phyloP scores from a whole-genome alignment of 1,140 invertebrate genomes.

The Subanguina moxae region DNA sequence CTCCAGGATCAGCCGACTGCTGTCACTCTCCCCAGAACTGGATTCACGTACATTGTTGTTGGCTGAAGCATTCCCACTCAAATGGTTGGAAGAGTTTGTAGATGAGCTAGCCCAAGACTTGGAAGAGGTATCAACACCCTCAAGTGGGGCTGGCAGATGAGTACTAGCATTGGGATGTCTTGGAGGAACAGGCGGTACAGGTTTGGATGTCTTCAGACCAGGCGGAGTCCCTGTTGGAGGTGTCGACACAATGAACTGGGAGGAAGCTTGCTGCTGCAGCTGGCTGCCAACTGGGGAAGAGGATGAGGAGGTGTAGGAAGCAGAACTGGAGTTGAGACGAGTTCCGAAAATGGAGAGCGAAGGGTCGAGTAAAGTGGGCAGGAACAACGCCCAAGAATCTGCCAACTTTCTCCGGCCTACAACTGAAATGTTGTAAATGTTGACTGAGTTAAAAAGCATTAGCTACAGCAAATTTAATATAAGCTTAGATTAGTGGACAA shows the following conservation, averaged over 20 bases:
- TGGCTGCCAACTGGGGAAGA: conserved; percentile 3
- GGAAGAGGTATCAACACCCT: background rate
- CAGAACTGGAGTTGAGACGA: background rate
- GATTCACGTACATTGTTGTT: background rate
- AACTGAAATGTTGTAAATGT: background rate
- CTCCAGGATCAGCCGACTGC: background rate
- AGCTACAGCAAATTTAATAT: too few relatives aligned
- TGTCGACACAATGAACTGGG: background rate
- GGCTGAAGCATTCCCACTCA: background rate
- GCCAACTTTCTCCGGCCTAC: conserved; percentile 80
- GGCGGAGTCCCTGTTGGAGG: background rate
- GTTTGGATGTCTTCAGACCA: conserved; percentile 17
- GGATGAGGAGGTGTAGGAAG: conserved; percentile 10
- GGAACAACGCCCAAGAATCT: conserved; percentile 87
- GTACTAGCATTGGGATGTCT: conserved; percentile 22
- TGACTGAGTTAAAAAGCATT: conserved; percentile 10
- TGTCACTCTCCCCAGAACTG: background rate
- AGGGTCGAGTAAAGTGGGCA: conserved; percentile 68
- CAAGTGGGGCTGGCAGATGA: conserved; percentile 12
- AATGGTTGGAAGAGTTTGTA: conserved; percentile 1
- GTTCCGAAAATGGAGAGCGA: conserved; percentile 50
- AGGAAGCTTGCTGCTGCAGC: background rate
- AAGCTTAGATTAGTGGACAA: too few relatives aligned
- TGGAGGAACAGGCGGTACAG: conserved; percentile 46
- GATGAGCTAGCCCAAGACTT: background rate